These are phyloP conservation scores for Mesembrinibis cayennensis DNA, from an alignment of 2,113 vertebrate genomes.

Conservation along the genomic window DNA sequence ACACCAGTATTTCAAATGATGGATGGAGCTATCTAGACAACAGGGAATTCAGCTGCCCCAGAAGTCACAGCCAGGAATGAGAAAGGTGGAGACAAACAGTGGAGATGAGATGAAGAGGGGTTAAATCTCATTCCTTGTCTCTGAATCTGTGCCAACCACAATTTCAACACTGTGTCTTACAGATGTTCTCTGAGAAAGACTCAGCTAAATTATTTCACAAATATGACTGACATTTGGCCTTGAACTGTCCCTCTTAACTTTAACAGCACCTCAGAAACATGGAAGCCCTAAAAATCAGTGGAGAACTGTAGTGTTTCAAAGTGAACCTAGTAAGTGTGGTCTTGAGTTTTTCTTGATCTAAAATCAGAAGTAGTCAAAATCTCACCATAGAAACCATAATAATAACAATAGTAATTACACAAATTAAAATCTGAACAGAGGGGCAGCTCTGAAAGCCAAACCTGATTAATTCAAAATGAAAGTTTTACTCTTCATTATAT, in stretches of 20 bases:
- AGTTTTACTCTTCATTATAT: background rate
- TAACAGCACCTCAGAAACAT: background rate
- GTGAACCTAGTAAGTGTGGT: rapidly evolving
- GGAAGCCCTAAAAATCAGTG: background rate
- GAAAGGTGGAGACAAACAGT: background rate
- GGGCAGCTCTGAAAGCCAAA: rapidly evolving
- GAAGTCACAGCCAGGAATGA: background rate
- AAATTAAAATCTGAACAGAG: background rate
- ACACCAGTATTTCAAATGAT: background rate
- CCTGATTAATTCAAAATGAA: background rate
- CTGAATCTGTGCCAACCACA: background rate
- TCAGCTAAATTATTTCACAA: background rate
- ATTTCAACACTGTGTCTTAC: background rate
- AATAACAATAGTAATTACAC: background rate
- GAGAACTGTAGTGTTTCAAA: background rate
- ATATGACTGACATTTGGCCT: background rate
- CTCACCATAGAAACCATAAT: background rate
- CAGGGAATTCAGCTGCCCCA: background rate
- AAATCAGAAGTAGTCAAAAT: background rate
- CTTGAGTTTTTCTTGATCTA: background rate
- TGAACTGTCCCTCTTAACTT: background rate
- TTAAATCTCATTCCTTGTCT: background rate
- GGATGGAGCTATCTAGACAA: background rate
- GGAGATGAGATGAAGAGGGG: background rate
- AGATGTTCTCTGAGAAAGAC: background rate